Base-by-base conservation (phyloP, 2,113 vertebrate species). In the Grammomys surdaster region DNA sequence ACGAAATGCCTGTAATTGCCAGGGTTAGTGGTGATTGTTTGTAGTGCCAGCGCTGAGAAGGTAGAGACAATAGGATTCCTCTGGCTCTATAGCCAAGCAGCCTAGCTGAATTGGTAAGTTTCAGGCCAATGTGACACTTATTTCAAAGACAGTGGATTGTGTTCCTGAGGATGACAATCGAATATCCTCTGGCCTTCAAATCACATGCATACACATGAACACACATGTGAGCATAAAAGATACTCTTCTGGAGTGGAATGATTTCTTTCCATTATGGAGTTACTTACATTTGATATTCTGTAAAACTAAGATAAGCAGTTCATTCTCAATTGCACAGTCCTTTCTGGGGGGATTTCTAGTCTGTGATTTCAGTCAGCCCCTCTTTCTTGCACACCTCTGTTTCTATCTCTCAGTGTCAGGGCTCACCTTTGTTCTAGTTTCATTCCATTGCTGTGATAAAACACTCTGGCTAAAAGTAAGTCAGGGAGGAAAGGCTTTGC, bases 201-300 rank as follows among this genome's bases (percentile, higher is more conserved):
- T 65, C 31, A 16, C 58, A 85, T 65, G 81, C 14, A 10, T 43
- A 26, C 14, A 65, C 26, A 43, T 14, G 26, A 31, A 85, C 40
- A 46, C 58, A 43, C n/a, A 63, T 28, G 8, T 65, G 58, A 63
- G 8, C 58, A 43, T 43, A 43, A 63, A 84, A 31, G n/a, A 10
- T 36, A 72, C 6, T 70, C 1, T 33, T 93, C 73, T 75, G 84
- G 12, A 69, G 67, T 56, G 6, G 11, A 91, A 40, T 69, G 16
- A 88, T 91, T 58, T 13, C 10, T 48, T 86, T 78, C 22, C 10
- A 75, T 67, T 90, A 51, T 48, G 10, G 90, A 86, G 33, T 78
- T 89, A 63, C 86, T 92, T 60, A 75, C 46, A 69, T 85, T 63
- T 75, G 78, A 78, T 88, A 89, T 84, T 94, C 67, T 80, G 5